Evolutionary conservation across 2,888 invertebrate species (phyloP).

Genomic region (Microplitis manilae): DNA sequence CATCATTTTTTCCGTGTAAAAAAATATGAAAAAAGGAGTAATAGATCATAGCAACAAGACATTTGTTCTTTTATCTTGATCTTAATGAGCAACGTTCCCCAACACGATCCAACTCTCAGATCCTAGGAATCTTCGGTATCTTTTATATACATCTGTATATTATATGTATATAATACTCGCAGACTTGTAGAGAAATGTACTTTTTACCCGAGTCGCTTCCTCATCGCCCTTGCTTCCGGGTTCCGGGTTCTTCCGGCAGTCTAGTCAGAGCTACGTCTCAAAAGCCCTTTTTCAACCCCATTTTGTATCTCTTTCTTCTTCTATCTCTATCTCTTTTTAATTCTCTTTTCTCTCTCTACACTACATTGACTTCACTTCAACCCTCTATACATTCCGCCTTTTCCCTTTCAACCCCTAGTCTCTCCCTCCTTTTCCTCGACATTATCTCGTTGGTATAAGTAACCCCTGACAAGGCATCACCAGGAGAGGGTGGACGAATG

Average conservation of each 20-base stretch:
- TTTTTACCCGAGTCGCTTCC: slow-evolving; percentile 55
- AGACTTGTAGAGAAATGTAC: slow-evolving; percentile 48
- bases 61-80: slow-evolving; percentile 47
- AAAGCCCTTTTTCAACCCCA: slow-evolving; percentile 51
- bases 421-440: slow-evolving; percentile 19
- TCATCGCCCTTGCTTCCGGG: slow-evolving; percentile 65
- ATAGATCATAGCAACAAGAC: slow-evolving; percentile 21
- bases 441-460: slow-evolving; percentile 45
- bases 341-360: slow-evolving; percentile 28
- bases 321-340: slow-evolving; percentile 19
- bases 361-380: slow-evolving; percentile 4
- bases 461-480: slow-evolving; percentile 36
- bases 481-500: slow-evolving; percentile 35
- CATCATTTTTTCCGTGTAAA: too few relatives aligned
- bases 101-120: slow-evolving; percentile 1
- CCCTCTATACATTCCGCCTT: slow-evolving; percentile 25
- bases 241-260: slow-evolving; percentile 63
- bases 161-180: slow-evolving; percentile 3
- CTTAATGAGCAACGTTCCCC: slow-evolving; percentile 49
- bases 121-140: slow-evolving; percentile 6
- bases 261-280: slow-evolving; percentile 59
- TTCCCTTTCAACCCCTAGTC: slow-evolving; percentile 29
- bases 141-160: slow-evolving; percentile 25
- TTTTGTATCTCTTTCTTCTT: background rate
- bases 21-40: slow-evolving; percentile 1